Evolutionary conservation across 2,888 invertebrate species (phyloP).

Genomic region (Noctuana brunneofusca): DNA sequence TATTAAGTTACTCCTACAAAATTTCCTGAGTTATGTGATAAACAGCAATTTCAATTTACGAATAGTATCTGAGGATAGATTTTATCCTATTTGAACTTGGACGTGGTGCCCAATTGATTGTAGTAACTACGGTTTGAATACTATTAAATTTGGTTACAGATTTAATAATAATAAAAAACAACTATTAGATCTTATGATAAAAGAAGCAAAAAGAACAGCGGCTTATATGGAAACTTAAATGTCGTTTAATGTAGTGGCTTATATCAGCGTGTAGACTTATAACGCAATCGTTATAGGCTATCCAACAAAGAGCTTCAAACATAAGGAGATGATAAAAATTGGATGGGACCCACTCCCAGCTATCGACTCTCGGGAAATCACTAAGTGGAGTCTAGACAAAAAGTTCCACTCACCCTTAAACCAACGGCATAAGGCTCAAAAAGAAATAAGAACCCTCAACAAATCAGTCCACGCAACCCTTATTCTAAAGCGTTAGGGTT

Average conservation of each 20-base stretch:
- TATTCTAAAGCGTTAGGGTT: conserved; percentile 1
- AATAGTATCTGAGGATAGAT: no score
- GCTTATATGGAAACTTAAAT: neutral
- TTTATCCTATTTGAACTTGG: no score
- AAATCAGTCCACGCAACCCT: neutral
- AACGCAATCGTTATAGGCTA: conserved; percentile 4
- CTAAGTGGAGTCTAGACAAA: conserved; percentile 46
- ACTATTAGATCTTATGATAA: no score
- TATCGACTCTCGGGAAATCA: conserved; percentile 73
- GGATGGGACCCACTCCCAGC: conserved; percentile 63
- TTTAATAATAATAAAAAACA: no score
- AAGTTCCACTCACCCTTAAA: conserved; percentile 1
- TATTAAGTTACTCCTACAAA: no score
- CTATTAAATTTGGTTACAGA: no score
- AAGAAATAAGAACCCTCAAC: neutral
- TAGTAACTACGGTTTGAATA: no score
- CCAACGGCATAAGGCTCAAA: conserved; percentile 9
- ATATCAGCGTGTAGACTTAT: neutral
- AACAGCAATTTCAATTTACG: no score
- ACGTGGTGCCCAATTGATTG: no score
- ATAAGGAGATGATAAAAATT: conserved; percentile 73
- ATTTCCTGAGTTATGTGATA: no score
- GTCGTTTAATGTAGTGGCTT: neutral
- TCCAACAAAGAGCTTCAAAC: conserved; percentile 40
- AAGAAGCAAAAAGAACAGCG: neutral